Conservation (phyloP, 1,140 invertebrate genomes). For the Diabrotica virgifera region DNA sequence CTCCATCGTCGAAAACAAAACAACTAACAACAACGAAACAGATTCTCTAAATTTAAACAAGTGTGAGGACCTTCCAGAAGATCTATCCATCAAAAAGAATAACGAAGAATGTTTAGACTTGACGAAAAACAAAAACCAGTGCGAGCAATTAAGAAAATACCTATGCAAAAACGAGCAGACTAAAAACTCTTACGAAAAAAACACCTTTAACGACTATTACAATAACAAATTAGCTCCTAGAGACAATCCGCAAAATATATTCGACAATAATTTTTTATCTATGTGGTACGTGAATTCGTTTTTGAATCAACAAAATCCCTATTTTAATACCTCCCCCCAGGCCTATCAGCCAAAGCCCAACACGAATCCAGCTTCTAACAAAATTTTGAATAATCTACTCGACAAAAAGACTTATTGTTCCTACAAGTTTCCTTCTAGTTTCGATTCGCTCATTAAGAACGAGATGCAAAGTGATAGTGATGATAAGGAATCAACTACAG, state of each 20-base stretch:
- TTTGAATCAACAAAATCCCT: conserved; percentile 31
- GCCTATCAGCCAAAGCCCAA: conserved; percentile 23
- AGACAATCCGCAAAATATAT: conserved; percentile 43
- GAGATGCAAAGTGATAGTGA: conserved; percentile 36
- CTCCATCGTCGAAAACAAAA: conserved; percentile 32
- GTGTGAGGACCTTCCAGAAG: conserved; percentile 34
- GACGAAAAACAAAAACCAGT: conserved; percentile 35
- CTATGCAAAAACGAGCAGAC: conserved; percentile 32
- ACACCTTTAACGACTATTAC: conserved; percentile 29
- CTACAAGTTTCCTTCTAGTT: conserved; percentile 37
- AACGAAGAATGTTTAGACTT: conserved; percentile 31
- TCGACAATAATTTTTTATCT: conserved; percentile 59
- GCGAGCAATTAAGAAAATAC: conserved; percentile 38
- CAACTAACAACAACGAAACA: conserved; percentile 25
- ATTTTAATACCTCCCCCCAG: conserved; percentile 28
- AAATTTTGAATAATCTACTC: conserved; percentile 46
- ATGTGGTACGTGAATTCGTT: conserved; percentile 62
- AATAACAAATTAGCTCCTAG: conserved; percentile 29
- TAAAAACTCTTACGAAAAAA: conserved; percentile 33
- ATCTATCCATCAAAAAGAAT: conserved; percentile 39
- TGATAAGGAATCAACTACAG: conserved; percentile 15
- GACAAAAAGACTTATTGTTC: conserved; percentile 40
- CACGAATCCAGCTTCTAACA: conserved; percentile 36
- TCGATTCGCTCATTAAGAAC: conserved; percentile 46
- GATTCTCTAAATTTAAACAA: conserved; percentile 23